Percentiles rank a stretch among this genome's conserved stretches.
phyloP scores from a whole-genome alignment of 1,140 invertebrate genomes.

The Metopolophium dirhodum region DNA sequence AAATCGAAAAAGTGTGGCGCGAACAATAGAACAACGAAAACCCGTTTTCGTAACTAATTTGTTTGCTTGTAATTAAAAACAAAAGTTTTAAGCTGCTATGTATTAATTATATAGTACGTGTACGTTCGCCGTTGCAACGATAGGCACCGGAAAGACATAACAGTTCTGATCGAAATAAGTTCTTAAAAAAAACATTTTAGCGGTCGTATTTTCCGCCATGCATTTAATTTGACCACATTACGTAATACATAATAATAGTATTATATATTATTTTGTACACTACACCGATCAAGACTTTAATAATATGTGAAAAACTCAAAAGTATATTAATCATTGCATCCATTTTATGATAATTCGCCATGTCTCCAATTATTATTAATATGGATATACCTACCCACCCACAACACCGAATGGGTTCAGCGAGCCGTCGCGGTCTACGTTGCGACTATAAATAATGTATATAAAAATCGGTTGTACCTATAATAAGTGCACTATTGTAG shows the following conservation, averaged over 20 bases:
- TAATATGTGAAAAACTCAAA: not conserved
- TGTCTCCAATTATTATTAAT: too few species aligned
- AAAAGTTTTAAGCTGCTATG: not conserved
- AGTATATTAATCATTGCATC: not conserved
- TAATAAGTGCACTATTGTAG: not conserved
- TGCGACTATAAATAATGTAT: not conserved
- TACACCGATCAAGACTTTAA: not conserved
- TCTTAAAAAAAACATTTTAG: not conserved
- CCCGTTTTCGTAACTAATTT: constrained; percentile 36
- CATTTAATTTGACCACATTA: not conserved
- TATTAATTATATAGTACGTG: not conserved
- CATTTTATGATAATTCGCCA: not conserved
- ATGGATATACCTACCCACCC: too few species aligned
- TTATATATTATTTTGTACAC: not conserved
- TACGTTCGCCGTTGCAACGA: not conserved
- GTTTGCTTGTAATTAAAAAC: constrained; percentile 34
- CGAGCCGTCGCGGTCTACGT: not conserved
- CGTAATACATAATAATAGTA: not conserved
- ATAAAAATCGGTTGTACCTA: not conserved
- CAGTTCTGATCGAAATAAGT: not conserved
- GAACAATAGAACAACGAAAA: constrained; percentile 28
- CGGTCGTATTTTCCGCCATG: not conserved
- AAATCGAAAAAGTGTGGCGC: not conserved
- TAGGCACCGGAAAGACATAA: not conserved
- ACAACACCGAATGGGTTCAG: not conserved